Conservation (phyloP, 2,113 vertebrate species). For the Stigmatopora argus region DNA sequence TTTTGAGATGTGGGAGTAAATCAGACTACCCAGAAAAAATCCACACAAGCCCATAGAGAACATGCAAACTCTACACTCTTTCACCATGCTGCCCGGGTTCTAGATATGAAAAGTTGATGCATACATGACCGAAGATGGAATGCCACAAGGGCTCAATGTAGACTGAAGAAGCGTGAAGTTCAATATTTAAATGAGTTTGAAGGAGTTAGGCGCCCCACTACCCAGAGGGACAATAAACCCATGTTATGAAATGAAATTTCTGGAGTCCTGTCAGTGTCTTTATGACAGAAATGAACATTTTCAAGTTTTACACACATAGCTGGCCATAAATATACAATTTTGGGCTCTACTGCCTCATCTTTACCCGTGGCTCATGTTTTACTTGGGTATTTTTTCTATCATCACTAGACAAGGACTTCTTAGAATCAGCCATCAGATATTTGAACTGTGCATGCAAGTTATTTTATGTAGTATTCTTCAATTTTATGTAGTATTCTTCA, state of each 20-base stretch:
- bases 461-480: neutral
- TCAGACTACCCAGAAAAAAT: no score
- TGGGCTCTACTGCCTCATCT: neutral
- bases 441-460: neutral
- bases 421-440: neutral
- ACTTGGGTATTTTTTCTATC: neutral
- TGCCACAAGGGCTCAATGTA: conserved; percentile 21
- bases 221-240: conserved; percentile 32
- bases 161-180: conserved; percentile 39
- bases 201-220: conserved; percentile 34
- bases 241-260: conserved; percentile 30
- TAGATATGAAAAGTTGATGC: neutral
- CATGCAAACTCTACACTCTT: no score
- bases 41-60: no score
- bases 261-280: neutral
- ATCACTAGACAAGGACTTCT: neutral
- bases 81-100: no score
- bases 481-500: no score
- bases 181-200: conserved; percentile 48
- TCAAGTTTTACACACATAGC: neutral
- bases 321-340: neutral
- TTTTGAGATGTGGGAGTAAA: no score
- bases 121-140: neutral
- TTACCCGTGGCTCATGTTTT: neutral
- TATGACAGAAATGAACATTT: neutral